A percentile compares a stretch with the other conserved stretches of the same genome.
Conservation (phyloP, 1,140 invertebrate species). For the Helicoverpa armigera region DNA sequence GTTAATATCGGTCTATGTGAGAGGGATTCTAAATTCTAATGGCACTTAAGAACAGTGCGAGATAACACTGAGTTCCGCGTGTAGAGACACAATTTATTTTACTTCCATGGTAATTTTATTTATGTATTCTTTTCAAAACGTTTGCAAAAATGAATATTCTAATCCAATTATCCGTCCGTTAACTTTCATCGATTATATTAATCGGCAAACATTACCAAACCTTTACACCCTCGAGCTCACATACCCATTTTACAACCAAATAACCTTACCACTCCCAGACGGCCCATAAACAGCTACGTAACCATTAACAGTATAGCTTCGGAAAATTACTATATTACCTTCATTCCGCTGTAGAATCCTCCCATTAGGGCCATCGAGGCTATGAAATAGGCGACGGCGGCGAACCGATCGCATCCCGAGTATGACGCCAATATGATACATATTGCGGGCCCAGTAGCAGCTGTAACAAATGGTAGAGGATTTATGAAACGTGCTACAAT, state of each 20-base stretch:
- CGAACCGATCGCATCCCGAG: constrained; percentile 78
- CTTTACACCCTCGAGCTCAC: not conserved
- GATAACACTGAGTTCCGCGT: too few relatives aligned
- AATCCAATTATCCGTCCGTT: not conserved
- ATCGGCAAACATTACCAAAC: not conserved
- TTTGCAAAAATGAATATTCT: not conserved
- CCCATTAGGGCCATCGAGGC: constrained; percentile 91
- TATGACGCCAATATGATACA: constrained; percentile 83
- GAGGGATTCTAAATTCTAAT: too few relatives aligned
- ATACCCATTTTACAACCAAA: not conserved
- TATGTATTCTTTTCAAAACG: not conserved
- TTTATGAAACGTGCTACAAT: constrained; percentile 33
- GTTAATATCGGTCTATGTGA: too few relatives aligned
- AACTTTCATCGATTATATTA: too few relatives aligned
- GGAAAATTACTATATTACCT: constrained; percentile 81
- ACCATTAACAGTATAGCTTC: not conserved
- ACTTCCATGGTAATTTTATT: too few relatives aligned
- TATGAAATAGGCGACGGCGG: constrained; percentile 89
- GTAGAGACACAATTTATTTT: too few relatives aligned
- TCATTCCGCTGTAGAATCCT: constrained; percentile 89
- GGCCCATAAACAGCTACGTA: not conserved
- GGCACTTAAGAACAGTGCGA: too few relatives aligned
- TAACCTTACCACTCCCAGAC: not conserved
- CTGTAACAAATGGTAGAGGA: constrained; percentile 63
- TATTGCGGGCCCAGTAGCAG: constrained; percentile 80